phyloP scores from a whole-genome alignment of 37 sponge, comb jelly and placozoan species.

The Oopsacas minuta region DNA sequence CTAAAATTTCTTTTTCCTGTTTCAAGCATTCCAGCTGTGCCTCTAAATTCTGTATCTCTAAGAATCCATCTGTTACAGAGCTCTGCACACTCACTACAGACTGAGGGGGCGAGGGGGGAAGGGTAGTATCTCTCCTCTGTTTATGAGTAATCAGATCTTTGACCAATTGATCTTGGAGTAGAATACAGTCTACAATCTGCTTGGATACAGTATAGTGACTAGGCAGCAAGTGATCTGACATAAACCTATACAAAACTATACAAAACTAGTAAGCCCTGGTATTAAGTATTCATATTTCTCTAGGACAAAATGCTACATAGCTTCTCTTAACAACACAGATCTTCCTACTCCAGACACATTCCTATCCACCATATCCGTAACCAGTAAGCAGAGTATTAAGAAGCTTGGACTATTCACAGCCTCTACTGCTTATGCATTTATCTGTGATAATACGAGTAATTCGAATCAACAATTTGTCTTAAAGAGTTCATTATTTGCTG shows the following conservation, averaged over 20 bases:
- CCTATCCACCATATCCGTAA: neutral
- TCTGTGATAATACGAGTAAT: neutral
- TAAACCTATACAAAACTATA: no score
- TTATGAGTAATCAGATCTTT: neutral
- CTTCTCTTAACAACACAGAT: conserved; percentile 5
- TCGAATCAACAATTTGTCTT: neutral
- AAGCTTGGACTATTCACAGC: conserved; percentile 2
- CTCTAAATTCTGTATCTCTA: neutral
- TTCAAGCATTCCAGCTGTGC: neutral
- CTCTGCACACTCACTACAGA: neutral
- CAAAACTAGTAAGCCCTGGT: no score
- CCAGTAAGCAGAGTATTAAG: neutral
- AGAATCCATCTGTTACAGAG: neutral
- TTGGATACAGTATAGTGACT: conserved; percentile 1
- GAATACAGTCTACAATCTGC: conserved; percentile 5
- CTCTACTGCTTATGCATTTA: neutral
- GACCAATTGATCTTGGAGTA: neutral
- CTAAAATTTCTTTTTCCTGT: neutral
- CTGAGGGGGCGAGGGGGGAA: neutral
- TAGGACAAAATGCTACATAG: neutral
- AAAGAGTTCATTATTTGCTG: neutral
- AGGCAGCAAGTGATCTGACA: neutral
- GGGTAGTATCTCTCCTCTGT: neutral
- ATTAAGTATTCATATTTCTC: neutral
- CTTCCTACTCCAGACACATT: neutral